Conservation (phyloP, 2,888 invertebrate genomes). For the Drosophila prostipennis region DNA sequence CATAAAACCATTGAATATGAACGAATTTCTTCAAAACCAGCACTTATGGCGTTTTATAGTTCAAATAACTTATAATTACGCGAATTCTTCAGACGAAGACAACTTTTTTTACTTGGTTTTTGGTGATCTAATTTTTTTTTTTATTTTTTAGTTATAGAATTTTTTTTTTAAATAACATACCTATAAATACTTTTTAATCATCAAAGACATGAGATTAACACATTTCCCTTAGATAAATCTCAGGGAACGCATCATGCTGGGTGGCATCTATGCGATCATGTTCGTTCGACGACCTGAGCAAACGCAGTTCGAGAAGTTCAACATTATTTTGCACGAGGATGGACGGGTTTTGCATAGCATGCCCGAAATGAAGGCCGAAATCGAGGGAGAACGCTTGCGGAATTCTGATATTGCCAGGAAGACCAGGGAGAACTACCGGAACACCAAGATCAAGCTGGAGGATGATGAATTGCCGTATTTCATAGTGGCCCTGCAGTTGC, state of each 20-base stretch:
- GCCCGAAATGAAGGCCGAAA: constrained; percentile 43
- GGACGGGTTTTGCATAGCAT: constrained; percentile 52
- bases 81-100: too few relatives aligned
- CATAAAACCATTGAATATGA: too few relatives aligned
- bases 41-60: too few relatives aligned
- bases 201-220: background rate
- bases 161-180: too few relatives aligned
- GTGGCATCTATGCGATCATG: constrained; percentile 79
- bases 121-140: too few relatives aligned
- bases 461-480: constrained; percentile 66
- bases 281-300: constrained; percentile 70
- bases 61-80: too few relatives aligned
- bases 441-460: background rate
- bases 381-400: rapidly evolving
- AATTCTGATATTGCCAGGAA: background rate
- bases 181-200: background rate
- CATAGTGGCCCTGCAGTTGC: constrained; percentile 68
- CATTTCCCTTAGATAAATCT: constrained; percentile 73
- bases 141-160: too few relatives aligned
- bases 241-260: constrained; percentile 72
- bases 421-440: background rate
- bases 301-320: constrained; percentile 66
- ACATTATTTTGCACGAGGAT: constrained; percentile 73
- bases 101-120: too few relatives aligned
- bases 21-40: too few relatives aligned